Percentiles rank a stretch among this genome's conserved stretches.
phyloP scores from a whole-genome alignment of 2,888 invertebrate genomes.

The Aphidoletes aphidimyza region DNA sequence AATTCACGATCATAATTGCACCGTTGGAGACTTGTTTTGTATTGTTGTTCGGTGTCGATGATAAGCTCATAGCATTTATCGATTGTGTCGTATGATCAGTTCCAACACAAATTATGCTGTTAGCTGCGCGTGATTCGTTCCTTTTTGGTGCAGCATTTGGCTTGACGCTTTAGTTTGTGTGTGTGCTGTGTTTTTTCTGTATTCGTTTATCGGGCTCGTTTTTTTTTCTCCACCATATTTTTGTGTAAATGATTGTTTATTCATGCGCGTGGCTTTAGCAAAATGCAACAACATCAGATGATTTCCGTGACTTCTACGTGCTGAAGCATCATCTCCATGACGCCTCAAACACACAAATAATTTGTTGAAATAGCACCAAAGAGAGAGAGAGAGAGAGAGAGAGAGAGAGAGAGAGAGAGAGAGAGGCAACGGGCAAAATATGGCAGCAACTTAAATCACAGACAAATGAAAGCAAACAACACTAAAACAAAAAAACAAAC shows the following conservation, averaged over 20 bases:
- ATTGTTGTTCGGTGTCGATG: conserved; percentile 23
- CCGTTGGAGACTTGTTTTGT: background rate
- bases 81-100: conserved; percentile 46
- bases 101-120: conserved; percentile 48
- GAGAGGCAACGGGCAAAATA: no score
- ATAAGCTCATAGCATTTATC: background rate
- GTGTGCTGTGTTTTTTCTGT: background rate
- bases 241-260: background rate
- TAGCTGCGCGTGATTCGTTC: conserved; percentile 28
- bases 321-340: background rate
- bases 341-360: background rate
- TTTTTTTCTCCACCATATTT: background rate
- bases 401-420: no score
- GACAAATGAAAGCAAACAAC: no score
- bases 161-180: background rate
- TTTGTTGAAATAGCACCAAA: conserved; percentile 12
- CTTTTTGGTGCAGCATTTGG: conserved; percentile 15
- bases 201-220: background rate
- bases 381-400: no score
- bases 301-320: conserved; percentile 1
- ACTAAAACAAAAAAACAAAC: background rate
- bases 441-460: no score
- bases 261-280: background rate
- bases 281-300: background rate
- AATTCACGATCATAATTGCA: conserved; percentile 39